Evolutionary conservation across 2,888 invertebrate species (phyloP), one percentile per base, ranked within the genome.

Genomic region (Ennomos fuscantarius): DNA sequence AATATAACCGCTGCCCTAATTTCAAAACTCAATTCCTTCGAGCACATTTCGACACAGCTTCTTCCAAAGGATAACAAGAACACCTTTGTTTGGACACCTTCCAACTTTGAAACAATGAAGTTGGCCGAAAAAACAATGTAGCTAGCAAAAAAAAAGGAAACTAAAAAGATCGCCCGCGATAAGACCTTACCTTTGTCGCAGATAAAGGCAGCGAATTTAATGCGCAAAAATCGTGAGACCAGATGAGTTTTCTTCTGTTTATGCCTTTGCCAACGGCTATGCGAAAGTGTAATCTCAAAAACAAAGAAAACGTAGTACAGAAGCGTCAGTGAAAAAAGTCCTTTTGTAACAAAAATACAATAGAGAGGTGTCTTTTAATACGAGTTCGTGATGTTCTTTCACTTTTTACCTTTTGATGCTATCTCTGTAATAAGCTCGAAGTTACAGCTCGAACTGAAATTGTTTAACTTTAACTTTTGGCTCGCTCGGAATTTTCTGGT

Each of bases 201-300:
- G 64, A 64, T 69, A 70, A 78, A 78, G 72, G 73, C 76, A 66
- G 69, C 69, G 69, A 74, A 78, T 81, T 74, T 74, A 74, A 80
- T 76, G 67, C 62, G 64, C 68, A 65, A 70, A 72, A 73, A 79
- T 77, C 77, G 74, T 76, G 73, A 72, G 55, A 65, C 70, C 54
- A 72, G 76, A 81, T 72, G 73, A 78, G 63, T 60, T 65, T 74
- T 65, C 66, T 64, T 61, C 68, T 74, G 72, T 80, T 78, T 77
- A 78, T 74, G 69, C 69, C 75, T 74, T 60, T 58, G 64, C 59
- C 55, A 47, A 47, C 59, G 58, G 58, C 51, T 42, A 51, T 51
- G 59, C 55, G 52, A 81, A 79, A 70, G 69, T 73, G 75, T 82
- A 83, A 84, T 84, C 83, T 81, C 69, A 74, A 67, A 65, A 73